Evolutionary conservation across 2,797 vertebrate genomes (phyloP), one percentile per base, ranked within the genome.

Genomic region (Gorsachius magnificus): DNA sequence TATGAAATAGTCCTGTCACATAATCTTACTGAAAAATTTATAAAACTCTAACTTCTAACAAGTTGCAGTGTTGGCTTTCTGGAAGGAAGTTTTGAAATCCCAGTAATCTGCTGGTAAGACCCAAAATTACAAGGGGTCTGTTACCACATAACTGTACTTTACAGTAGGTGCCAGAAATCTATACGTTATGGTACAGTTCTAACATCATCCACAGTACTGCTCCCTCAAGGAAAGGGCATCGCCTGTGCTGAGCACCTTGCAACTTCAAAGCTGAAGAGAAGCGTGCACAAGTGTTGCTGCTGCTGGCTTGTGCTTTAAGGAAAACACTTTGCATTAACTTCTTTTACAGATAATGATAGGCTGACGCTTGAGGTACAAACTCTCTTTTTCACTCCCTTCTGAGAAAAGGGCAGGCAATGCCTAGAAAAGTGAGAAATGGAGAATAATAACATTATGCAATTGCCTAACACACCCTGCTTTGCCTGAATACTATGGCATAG

Each of bases 131-230:
- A 25, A 69, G 9, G 17, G 5, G 10, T 31, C 61, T 68, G 15
- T 38, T 35, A 12, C 15, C 8, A 6, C 1, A 0, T 24, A 66
- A 4, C 16, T 72, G 25, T 18, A 5, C 35, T 20, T 1, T 5
- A 3, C 12, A 15, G 24, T 24, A 17, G 13, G 53, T 60, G 8
- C 11, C 38, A 35, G 21, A 6, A 51, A 76, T 17, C 38, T 63
- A 8, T 61, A 29, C 33, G 1, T 8, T 57, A 10, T 54, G 66
- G 25, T 58, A 63, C 8, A 71, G 12, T 16, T 13, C 26, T 8
- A 54, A 31, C 16, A 24, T 48, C n/a, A 77, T 11, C 9, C n/a
- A 36, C 2, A 13, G 33, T 26, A 26, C 33, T 72, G 51, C 10
- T 78, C 19, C 41, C n/a, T 75, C 3, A 0, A 53, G 38, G 9